phyloP scores from a whole-genome alignment of 2,888 invertebrate genomes.

The Eremobia ochroleuca region DNA sequence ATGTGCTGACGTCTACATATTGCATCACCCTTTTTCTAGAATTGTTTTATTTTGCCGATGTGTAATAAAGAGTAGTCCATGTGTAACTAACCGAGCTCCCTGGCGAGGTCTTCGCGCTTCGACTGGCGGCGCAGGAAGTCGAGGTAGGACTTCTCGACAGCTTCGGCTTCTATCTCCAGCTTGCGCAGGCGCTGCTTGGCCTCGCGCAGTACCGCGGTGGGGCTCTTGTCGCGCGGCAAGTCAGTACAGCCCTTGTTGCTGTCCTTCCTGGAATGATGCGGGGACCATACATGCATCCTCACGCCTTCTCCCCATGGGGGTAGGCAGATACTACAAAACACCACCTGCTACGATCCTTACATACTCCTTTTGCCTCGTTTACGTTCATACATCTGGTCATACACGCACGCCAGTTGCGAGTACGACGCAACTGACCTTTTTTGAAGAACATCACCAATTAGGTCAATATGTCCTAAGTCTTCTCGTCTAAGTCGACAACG shows the following conservation, averaged over 20 bases:
- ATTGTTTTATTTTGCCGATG: background rate
- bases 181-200: constrained; percentile 88
- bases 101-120: constrained; percentile 23
- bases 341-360: too few relatives aligned
- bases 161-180: constrained; percentile 91
- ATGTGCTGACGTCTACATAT: too few relatives aligned
- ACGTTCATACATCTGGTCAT: background rate
- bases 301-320: too few relatives aligned
- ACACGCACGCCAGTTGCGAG: background rate
- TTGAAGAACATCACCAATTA: background rate
- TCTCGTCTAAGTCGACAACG: background rate
- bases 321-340: background rate
- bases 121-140: constrained; percentile 81
- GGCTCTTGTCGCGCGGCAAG: constrained; percentile 77
- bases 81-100: constrained; percentile 40
- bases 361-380: background rate
- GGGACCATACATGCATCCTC: background rate
- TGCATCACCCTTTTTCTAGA: background rate
- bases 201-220: constrained; percentile 88
- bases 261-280: constrained; percentile 65
- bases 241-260: constrained; percentile 47
- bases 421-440: background rate
- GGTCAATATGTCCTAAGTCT: background rate
- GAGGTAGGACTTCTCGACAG: constrained; percentile 89
- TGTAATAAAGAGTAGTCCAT: constrained; percentile 8